phyloP scores from a whole-genome alignment of 30 jellyfish, hydroid and myxozoan species.

The Cassiopea andromeda region DNA sequence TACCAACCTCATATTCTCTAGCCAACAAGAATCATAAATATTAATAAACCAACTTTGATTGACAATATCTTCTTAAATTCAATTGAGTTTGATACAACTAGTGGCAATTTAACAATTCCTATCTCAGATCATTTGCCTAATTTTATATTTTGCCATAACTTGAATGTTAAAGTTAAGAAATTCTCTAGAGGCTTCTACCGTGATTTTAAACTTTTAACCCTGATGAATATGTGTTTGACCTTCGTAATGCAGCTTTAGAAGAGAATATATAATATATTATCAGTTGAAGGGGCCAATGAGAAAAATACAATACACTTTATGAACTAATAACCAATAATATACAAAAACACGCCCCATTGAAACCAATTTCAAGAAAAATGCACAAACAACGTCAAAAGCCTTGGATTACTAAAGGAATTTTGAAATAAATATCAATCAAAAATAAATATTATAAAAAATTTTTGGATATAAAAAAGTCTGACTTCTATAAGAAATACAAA shows the following conservation, averaged over 20 bases:
- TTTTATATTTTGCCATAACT: conserved; percentile 24
- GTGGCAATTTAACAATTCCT: conserved; percentile 44
- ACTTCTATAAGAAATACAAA: conserved; percentile 9
- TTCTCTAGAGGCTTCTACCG: conserved; percentile 41
- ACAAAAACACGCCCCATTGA: conserved; percentile 48
- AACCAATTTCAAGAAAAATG: conserved; percentile 31
- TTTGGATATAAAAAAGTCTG: conserved; percentile 8
- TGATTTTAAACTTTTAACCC: conserved; percentile 46
- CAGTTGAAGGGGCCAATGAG: conserved; percentile 31
- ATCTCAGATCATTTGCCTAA: conserved; percentile 60
- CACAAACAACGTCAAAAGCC: conserved; percentile 54
- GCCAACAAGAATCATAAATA: conserved; percentile 29
- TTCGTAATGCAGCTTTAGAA: conserved; percentile 19
- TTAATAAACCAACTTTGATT: conserved; percentile 37
- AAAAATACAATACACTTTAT: conserved; percentile 40
- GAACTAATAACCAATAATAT: conserved; percentile 1
- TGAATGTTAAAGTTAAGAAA: conserved; percentile 23
- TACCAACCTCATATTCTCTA: conserved; percentile 29
- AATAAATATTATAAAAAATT: conserved; percentile 18
- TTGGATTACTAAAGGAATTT: conserved; percentile 49
- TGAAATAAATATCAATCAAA: conserved; percentile 33
- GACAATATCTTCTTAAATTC: conserved; percentile 48
- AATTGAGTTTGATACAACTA: conserved; percentile 31
- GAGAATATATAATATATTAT: background rate
- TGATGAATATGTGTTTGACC: conserved; percentile 25